Base-by-base conservation (phyloP, 2,797 vertebrate species). In the Clarias pachynema region DNA sequence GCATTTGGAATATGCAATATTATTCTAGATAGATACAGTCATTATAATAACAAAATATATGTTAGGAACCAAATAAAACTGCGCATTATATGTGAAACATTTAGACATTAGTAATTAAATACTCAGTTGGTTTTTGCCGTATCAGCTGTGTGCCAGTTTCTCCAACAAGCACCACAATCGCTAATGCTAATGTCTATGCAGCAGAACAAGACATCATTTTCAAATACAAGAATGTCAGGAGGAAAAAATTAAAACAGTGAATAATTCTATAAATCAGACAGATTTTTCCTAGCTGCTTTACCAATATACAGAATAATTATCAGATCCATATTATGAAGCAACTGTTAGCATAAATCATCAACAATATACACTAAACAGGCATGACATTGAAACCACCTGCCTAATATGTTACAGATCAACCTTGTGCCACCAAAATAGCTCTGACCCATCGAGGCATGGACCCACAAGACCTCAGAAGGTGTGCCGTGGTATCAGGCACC, bases 181-280 rank as follows among this genome's bases (percentile, higher is more conserved):
- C n/a, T 16, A 9, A 24, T 44, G 9, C 40, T 44, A 44, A 9
- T 44, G 8, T 22, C 68, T 24, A 69, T 10, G 8, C 31, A 37
- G 31, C 34, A 69, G 37, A 73, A 49, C 12, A 37, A 70, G 10
- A 40, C 24, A 66, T 83, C 81, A 63, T 73, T 24, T 49, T 26
- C 29, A 49, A 53, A 34, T 34, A 65, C 66, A 10, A 75, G 5
- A 66, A 56, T 26, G 34, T 79, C 9, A 40, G 14, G 31, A 24
- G 31, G 31, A 18, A 59, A 37, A 7, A 24, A 4, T 26, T 5
- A 56, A 53, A 15, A 15, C 44, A 26, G 74, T 49, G 10, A 44
- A 65, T 87, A 74, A 20, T 78, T 66, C 40, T 49, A 56, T 83
- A 69, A 84, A 78, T 69, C 16, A 34, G 79, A 26, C 62, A 82